Evolutionary conservation across 2,113 vertebrate genomes (phyloP).

Genomic region (Barnardius zonarius): DNA sequence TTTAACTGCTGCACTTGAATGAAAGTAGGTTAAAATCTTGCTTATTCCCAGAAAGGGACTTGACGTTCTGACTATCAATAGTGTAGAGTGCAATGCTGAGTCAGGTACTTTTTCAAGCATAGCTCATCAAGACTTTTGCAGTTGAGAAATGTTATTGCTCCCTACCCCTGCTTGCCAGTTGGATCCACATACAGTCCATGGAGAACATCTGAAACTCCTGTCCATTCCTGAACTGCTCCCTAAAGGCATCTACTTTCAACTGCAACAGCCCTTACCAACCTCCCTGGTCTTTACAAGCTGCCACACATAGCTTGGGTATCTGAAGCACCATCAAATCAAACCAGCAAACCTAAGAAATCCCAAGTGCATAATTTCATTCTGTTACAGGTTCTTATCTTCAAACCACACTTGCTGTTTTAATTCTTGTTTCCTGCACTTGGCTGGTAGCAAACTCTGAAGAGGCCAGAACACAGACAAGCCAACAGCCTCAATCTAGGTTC

Average conservation of each 20-base stretch:
- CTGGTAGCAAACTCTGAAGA: background rate
- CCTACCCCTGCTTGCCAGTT: background rate
- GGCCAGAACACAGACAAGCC: background rate
- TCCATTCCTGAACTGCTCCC: background rate
- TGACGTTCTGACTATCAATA: background rate
- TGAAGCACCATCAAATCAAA: background rate
- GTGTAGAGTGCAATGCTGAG: background rate
- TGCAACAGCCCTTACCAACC: background rate
- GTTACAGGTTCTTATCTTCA: background rate
- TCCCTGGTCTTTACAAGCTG: background rate
- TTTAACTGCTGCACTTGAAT: background rate
- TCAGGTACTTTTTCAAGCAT: background rate
- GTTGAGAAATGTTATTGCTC: background rate
- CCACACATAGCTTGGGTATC: background rate
- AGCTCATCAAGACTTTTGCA: background rate
- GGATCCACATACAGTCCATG: background rate
- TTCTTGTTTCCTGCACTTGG: background rate
- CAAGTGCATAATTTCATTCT: background rate
- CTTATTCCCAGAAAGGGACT: slow-evolving; percentile 30
- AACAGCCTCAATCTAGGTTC: background rate
- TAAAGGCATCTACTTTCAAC: background rate
- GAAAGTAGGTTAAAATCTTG: slow-evolving; percentile 45
- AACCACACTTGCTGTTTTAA: background rate
- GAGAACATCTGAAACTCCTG: background rate
- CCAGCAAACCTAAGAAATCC: background rate